Conservation (phyloP, 2,888 invertebrate species). For the Cetonia aurata region DNA sequence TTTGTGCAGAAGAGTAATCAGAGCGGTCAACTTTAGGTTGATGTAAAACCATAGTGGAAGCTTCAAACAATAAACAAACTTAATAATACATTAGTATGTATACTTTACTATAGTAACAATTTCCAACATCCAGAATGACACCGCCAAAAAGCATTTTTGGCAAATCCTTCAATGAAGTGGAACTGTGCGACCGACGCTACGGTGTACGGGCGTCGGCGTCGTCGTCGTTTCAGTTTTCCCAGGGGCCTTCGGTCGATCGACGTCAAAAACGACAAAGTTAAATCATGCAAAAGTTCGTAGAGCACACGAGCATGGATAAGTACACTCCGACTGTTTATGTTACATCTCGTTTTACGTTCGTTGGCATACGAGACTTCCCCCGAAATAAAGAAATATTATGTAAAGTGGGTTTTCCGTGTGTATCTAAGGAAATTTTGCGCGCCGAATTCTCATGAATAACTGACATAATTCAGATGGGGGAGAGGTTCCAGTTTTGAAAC, state of each 20-base stretch:
- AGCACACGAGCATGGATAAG: slow-evolving; percentile 32
- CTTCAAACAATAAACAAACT: too few relatives aligned
- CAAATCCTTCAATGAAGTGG: slow-evolving; percentile 13
- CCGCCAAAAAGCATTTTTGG: too few relatives aligned
- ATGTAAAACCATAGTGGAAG: too few relatives aligned
- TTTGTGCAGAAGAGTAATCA: too few relatives aligned
- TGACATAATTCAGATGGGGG: too few relatives aligned
- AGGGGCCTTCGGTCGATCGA: slow-evolving; percentile 24
- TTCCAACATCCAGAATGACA: too few relatives aligned
- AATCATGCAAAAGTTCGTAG: slow-evolving; percentile 29
- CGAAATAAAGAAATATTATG: slow-evolving; percentile 11
- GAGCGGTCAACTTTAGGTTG: too few relatives aligned
- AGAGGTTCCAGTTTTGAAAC: too few relatives aligned
- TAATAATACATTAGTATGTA: too few relatives aligned
- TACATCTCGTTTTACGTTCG: slow-evolving; percentile 22
- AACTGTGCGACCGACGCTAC: too few relatives aligned
- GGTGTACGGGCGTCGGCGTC: not conserved
- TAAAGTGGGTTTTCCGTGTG: slow-evolving; percentile 9
- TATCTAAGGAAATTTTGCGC: not conserved
- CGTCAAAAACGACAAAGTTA: slow-evolving; percentile 33
- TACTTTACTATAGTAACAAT: too few relatives aligned
- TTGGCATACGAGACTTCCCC: not conserved
- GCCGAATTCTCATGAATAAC: not conserved
- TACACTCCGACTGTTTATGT: slow-evolving; percentile 15
- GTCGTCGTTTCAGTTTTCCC: slow-evolving; percentile 21